Evolutionary conservation across 2,888 invertebrate genomes (phyloP).

Genomic region (Andrena bucephala): DNA sequence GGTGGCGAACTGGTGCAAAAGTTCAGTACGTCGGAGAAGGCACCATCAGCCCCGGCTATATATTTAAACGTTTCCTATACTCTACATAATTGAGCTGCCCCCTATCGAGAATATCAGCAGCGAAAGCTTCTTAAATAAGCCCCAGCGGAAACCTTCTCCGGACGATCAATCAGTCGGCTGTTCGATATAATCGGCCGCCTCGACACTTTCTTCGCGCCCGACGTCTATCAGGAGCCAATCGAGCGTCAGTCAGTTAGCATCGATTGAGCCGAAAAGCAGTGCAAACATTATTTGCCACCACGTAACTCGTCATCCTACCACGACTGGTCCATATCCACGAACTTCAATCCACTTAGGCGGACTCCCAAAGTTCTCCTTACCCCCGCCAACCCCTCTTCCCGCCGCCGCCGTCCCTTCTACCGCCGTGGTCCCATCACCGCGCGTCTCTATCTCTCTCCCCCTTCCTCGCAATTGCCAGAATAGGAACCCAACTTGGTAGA

Average conservation of each 20-base stretch:
- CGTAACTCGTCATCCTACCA: constrained; percentile 73
- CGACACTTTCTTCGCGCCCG: constrained; percentile 37
- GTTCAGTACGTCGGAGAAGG: constrained; percentile 13
- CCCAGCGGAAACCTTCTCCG: constrained; percentile 20
- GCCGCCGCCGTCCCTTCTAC: background rate
- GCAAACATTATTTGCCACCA: constrained; percentile 73
- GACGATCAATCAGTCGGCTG: constrained; percentile 41
- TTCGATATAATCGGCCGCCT: constrained; percentile 12
- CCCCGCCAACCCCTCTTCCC: constrained; percentile 28
- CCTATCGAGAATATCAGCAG: constrained; percentile 4
- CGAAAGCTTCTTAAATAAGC: background rate
- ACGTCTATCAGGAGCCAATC: constrained; percentile 65
- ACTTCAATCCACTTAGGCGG: constrained; percentile 81
- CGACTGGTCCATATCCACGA: constrained; percentile 74
- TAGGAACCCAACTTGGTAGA: constrained; percentile 80
- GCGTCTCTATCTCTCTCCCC: constrained; percentile 33
- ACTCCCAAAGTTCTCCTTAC: constrained; percentile 77
- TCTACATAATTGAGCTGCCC: background rate
- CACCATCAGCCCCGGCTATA: constrained; percentile 14
- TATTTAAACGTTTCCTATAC: constrained; percentile 35
- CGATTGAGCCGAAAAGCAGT: constrained; percentile 70
- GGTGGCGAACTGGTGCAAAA: constrained; percentile 17
- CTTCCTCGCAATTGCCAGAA: constrained; percentile 75
- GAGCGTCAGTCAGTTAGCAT: constrained; percentile 71
- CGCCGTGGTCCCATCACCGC: background rate